Base-by-base conservation (phyloP, 2,888 invertebrate genomes). In the Saturnia pavonia region DNA sequence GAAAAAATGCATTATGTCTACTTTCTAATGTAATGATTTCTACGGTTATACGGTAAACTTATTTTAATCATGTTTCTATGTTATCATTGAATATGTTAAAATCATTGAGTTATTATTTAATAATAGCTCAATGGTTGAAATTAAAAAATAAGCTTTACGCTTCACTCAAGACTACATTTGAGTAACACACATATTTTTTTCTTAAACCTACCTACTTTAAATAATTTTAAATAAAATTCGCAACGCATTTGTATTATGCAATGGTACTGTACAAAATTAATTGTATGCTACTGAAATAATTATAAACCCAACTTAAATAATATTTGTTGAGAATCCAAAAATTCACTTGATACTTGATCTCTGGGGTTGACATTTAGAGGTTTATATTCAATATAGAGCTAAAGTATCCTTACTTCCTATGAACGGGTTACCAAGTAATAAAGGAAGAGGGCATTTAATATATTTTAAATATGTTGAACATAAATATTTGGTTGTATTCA, bases 391-490 rank as follows among this genome's bases (percentile, higher is more conserved):
- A 34, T 34, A 34, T 2, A 34, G 6, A 34, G 2, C 34, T 34
- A 4, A 34, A 34, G 34, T 34, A 34, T 4, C 6, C 34, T n/a
- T 34, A 34, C 6, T 34, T 34, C 34, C 34, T 34, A n/a, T n/a
- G n/a, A n/a, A n/a, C n/a, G n/a, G n/a, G n/a, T n/a, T n/a, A n/a
- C n/a, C n/a, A n/a, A n/a, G n/a, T n/a, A n/a, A n/a, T n/a, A n/a
- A n/a, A n/a, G n/a, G n/a, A n/a, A n/a, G n/a, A n/a, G n/a, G n/a
- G n/a, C n/a, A n/a, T n/a, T n/a, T n/a, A n/a, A n/a, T n/a, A n/a
- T n/a, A n/a, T n/a, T n/a, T n/a, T n/a, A n/a, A n/a, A n/a, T 67
- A 40, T 67, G 19, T 67, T n/a, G 22, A 22, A 67, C 22, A 42
- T 12, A 66, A 66, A 19, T 67, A 22, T 43, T 45, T 67, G 25